Percentiles rank a stretch among this genome's conserved stretches.
Conservation (phyloP, 2,113 vertebrate genomes). For the Tricholaema leucomelas region DNA sequence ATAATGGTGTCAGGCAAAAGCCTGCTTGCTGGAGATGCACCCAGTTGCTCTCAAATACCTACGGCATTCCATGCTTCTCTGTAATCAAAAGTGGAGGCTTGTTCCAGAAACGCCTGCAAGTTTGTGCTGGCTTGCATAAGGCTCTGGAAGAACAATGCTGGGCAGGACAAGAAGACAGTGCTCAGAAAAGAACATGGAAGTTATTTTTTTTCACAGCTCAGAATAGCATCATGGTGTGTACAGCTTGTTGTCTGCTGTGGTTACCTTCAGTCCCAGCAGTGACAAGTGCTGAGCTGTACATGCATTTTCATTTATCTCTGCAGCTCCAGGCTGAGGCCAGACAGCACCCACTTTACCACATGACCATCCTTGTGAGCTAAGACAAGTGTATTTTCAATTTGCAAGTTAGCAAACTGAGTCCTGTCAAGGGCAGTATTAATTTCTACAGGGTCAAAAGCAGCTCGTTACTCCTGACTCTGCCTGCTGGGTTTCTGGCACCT, state of each 20-base stretch:
- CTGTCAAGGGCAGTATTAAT: slow-evolving; percentile 15
- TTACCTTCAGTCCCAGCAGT: slow-evolving; percentile 10
- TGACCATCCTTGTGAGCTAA: background rate
- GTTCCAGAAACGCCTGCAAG: background rate
- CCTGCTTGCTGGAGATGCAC: background rate
- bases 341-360: background rate
- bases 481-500: background rate
- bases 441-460: background rate
- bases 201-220: slow-evolving; percentile 58
- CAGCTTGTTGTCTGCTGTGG: background rate
- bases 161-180: background rate
- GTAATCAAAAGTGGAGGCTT: background rate
- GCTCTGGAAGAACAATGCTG: background rate
- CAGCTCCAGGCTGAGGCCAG: slow-evolving; percentile 3
- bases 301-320: background rate
- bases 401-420: background rate
- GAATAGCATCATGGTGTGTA: background rate
- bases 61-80: background rate
- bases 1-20: background rate
- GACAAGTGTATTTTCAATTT: background rate
- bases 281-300: background rate
- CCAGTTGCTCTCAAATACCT: slow-evolving; percentile 31
- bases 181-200: background rate
- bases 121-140: background rate
- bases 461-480: background rate